Evolutionary conservation across 2,797 vertebrate species (phyloP).

Genomic region (Tenualosa ilisha): DNA sequence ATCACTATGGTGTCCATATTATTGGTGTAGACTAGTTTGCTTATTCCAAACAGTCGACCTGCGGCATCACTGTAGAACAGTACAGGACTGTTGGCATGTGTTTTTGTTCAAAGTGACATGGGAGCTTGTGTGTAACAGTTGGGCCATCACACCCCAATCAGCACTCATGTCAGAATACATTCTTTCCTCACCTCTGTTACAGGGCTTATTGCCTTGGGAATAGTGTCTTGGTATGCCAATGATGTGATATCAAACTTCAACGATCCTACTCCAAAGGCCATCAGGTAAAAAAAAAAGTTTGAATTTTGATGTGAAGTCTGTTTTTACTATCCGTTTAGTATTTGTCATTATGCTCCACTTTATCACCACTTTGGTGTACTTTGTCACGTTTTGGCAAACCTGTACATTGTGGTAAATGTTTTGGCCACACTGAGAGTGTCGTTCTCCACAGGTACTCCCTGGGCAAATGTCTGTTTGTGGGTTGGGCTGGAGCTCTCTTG

Average conservation of each 20-base stretch:
- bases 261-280: neutral
- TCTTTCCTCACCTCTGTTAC: constrained; percentile 1
- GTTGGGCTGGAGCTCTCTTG: constrained; percentile 84
- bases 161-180: neutral
- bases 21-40: too few relatives aligned
- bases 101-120: neutral
- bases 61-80: neutral
- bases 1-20: too few relatives aligned
- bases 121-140: neutral
- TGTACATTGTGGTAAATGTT: neutral
- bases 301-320: neutral
- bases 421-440: neutral
- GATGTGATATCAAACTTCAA: constrained; percentile 43
- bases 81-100: neutral
- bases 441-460: constrained; percentile 79
- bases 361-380: neutral
- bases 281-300: constrained; percentile 26
- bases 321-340: neutral
- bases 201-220: constrained; percentile 65
- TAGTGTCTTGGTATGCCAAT: constrained; percentile 70
- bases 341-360: neutral
- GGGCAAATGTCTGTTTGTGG: constrained; percentile 86
- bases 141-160: neutral
- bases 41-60: neutral
- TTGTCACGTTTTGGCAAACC: too few relatives aligned